A percentile compares a stretch with the other conserved stretches of the same genome.
These are phyloP conservation scores for Saiga tatarica DNA, from an alignment of 2,113 vertebrate genomes.

Conservation along the genomic window DNA sequence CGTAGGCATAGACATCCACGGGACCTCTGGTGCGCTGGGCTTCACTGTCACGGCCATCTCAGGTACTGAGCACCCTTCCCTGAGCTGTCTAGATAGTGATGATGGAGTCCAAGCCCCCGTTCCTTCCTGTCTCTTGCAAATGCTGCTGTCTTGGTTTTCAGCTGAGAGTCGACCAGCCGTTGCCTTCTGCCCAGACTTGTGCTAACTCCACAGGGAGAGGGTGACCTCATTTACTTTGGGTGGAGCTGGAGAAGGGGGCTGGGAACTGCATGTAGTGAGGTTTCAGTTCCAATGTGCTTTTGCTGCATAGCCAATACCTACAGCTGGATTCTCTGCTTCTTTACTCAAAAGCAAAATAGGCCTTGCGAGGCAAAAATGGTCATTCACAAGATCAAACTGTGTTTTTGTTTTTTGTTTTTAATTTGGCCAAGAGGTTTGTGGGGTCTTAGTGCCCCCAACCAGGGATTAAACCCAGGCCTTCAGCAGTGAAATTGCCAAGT, in stretches of 20 bases:
- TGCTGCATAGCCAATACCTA: background rate
- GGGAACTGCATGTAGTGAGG: background rate
- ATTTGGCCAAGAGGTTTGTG: background rate
- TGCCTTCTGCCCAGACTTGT: constrained; percentile 35
- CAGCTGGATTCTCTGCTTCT: background rate
- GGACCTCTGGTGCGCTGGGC: background rate
- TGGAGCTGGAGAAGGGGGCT: background rate
- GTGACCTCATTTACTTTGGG: constrained; percentile 45
- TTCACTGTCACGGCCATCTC: background rate
- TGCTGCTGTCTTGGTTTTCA: constrained; percentile 8
- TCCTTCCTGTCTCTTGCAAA: background rate
- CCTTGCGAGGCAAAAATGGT: background rate
- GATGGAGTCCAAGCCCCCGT: background rate
- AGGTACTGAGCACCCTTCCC: no score
- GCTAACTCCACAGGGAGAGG: constrained; percentile 18
- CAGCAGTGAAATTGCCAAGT: background rate
- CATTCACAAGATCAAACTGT: background rate
- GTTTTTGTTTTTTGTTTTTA: background rate
- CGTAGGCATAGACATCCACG: background rate
- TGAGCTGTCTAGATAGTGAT: background rate
- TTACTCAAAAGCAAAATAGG: background rate
- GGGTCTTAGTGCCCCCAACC: background rate
- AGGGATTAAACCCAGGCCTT: background rate
- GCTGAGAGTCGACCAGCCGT: background rate
- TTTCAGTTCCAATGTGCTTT: background rate